A percentile compares a stretch with the other conserved stretches of the same genome.
Conservation (phyloP, 2,113 vertebrate genomes). For the Paradisaea rubra region DNA sequence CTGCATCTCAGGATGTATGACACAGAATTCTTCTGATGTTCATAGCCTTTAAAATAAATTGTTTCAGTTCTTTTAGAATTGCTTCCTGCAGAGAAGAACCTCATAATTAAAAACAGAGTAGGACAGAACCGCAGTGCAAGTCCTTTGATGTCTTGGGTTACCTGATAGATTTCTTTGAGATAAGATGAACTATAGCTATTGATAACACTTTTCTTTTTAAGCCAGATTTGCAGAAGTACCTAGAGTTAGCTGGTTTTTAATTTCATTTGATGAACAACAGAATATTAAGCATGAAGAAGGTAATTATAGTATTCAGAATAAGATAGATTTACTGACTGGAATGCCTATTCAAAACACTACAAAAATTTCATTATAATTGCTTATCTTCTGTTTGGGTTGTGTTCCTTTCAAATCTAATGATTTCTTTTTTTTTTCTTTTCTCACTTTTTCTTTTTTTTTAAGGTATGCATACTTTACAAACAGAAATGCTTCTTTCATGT, state of each 20-base stretch:
- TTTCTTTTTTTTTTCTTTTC: not conserved
- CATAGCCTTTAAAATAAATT: constrained; percentile 57
- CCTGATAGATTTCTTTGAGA: constrained; percentile 47
- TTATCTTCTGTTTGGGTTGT: constrained; percentile 33
- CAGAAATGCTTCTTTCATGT: not conserved
- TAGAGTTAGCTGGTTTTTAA: constrained; percentile 15
- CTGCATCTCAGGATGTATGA: not conserved
- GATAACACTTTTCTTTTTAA: constrained; percentile 26
- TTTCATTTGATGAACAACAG: constrained; percentile 47
- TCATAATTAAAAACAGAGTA: constrained; percentile 59
- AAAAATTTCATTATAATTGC: constrained; percentile 38
- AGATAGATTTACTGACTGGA: constrained; percentile 46
- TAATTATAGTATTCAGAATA: constrained; percentile 54
- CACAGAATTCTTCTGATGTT: constrained; percentile 31
- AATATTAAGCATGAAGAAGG: constrained; percentile 36
- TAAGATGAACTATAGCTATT: constrained; percentile 41
- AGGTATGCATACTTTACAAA: not conserved
- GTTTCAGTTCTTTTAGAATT: constrained; percentile 42
- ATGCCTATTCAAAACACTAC: constrained; percentile 34
- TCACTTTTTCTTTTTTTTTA: not conserved
- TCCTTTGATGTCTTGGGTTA: constrained; percentile 48
- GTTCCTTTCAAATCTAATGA: constrained; percentile 10
- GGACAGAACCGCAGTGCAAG: constrained; percentile 28
- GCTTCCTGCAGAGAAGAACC: constrained; percentile 44
- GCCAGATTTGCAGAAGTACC: constrained; percentile 26